phyloP scores from a whole-genome alignment of 1,140 invertebrate genomes.

The Ptiloglossa arizonensis region DNA sequence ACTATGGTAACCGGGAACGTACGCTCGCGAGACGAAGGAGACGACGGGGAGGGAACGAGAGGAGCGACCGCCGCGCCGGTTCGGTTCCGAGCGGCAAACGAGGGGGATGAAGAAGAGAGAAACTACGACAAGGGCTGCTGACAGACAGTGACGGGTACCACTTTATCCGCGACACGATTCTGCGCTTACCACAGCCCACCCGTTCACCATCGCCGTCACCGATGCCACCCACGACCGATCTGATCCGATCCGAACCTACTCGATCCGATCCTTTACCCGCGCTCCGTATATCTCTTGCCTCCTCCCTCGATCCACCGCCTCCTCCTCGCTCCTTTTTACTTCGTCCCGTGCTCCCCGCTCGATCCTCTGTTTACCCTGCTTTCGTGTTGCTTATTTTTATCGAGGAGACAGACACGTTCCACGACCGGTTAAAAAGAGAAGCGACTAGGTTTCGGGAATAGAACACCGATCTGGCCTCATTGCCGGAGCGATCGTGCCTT shows the following conservation, averaged over 20 bases:
- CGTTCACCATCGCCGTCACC: conserved; percentile 70
- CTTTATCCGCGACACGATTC: conserved; percentile 80
- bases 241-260: conserved; percentile 73
- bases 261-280: conserved; percentile 59
- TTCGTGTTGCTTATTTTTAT: conserved; percentile 47
- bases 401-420: conserved; percentile 22
- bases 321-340: not conserved
- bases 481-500: conserved; percentile 2
- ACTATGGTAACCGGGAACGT: conserved; percentile 51
- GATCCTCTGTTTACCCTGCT: conserved; percentile 19
- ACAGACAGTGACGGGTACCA: conserved; percentile 78
- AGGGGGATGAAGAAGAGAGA: conserved; percentile 68
- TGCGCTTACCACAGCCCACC: conserved; percentile 78
- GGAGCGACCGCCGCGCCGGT: conserved; percentile 30
- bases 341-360: not conserved
- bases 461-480: conserved; percentile 16
- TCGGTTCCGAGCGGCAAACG: conserved; percentile 12
- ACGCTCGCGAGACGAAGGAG: conserved; percentile 8
- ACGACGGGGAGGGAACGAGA: conserved; percentile 23
- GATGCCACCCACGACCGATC: conserved; percentile 67
- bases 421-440: not conserved
- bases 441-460: conserved; percentile 38
- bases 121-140: conserved; percentile 71
- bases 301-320: conserved; percentile 20
- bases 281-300: conserved; percentile 34